Evolutionary conservation across 2,113 vertebrate genomes (phyloP).

Genomic region (Microcebus ravelobensis): DNA sequence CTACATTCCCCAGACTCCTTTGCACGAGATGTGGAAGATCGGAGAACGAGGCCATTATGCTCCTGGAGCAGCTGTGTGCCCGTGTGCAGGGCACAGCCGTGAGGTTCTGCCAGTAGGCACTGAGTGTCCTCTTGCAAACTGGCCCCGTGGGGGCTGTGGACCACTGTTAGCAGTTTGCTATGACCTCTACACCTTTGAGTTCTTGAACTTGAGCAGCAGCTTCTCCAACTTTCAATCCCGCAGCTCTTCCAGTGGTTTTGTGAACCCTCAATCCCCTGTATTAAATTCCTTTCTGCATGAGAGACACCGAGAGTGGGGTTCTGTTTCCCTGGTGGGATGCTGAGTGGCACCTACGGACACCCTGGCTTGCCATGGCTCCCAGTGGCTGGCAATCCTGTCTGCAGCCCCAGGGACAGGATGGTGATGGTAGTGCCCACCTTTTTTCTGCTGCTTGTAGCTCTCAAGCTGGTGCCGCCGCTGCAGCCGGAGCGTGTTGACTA

Average conservation of each 20-base stretch:
- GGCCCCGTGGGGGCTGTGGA: too few species aligned
- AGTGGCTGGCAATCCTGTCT: background rate
- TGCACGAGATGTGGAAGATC: background rate
- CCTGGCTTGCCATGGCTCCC: background rate
- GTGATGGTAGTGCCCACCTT: slow-evolving; percentile 65
- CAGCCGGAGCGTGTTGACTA: slow-evolving; percentile 81
- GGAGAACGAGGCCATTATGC: background rate
- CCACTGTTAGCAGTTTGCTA: background rate
- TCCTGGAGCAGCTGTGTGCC: background rate
- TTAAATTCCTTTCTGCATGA: background rate
- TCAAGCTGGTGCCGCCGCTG: slow-evolving; percentile 83
- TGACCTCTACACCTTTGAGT: background rate
- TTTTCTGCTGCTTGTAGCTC: slow-evolving; percentile 83
- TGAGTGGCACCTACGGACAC: background rate
- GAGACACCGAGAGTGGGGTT: background rate
- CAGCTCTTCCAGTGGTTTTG: background rate
- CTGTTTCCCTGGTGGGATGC: background rate
- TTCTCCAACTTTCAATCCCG: background rate
- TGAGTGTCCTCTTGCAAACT: background rate
- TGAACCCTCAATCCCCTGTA: background rate
- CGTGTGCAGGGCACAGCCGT: background rate
- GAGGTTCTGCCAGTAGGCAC: background rate
- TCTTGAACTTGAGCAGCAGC: background rate
- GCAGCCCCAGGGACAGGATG: background rate
- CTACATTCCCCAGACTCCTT: background rate